These are phyloP conservation scores for Nicator chloris DNA, from an alignment of 2,113 vertebrate genomes.

Conservation along the genomic window DNA sequence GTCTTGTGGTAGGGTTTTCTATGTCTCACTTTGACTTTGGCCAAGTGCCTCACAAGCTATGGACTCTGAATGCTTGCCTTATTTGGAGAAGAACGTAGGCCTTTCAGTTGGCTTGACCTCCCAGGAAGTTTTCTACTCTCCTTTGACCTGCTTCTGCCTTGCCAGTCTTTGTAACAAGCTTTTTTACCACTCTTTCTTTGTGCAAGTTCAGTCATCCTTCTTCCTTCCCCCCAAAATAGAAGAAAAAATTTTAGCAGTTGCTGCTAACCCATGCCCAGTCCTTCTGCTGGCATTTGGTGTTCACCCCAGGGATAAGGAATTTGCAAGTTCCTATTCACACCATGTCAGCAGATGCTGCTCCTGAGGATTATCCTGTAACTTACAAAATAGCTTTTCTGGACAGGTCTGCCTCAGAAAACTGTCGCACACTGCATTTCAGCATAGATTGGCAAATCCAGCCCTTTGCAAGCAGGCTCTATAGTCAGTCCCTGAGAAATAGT, in stretches of 20 bases:
- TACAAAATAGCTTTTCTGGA: not conserved
- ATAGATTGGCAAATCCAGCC: not conserved
- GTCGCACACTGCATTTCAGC: not conserved
- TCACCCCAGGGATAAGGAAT: not conserved
- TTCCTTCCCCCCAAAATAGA: not conserved
- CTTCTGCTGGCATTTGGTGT: not conserved
- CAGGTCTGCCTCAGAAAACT: not conserved
- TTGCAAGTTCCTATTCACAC: not conserved
- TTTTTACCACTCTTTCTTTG: not conserved
- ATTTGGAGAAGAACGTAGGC: not conserved
- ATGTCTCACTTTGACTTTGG: slow-evolving; percentile 34
- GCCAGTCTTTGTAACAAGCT: not conserved
- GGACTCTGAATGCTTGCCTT: not conserved
- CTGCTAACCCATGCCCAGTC: not conserved
- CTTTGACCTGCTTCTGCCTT: not conserved
- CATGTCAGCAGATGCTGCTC: not conserved
- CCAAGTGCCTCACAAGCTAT: not conserved
- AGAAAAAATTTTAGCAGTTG: not conserved
- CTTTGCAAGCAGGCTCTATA: not conserved
- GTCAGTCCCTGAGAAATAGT: not conserved
- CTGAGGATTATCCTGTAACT: not conserved
- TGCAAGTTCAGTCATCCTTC: not conserved
- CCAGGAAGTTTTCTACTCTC: not conserved
- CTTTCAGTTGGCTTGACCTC: slow-evolving; percentile 24
- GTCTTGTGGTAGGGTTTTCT: not conserved